phyloP scores from a whole-genome alignment of 64 coral and sea anemone species.

The Montipora efflorescens region DNA sequence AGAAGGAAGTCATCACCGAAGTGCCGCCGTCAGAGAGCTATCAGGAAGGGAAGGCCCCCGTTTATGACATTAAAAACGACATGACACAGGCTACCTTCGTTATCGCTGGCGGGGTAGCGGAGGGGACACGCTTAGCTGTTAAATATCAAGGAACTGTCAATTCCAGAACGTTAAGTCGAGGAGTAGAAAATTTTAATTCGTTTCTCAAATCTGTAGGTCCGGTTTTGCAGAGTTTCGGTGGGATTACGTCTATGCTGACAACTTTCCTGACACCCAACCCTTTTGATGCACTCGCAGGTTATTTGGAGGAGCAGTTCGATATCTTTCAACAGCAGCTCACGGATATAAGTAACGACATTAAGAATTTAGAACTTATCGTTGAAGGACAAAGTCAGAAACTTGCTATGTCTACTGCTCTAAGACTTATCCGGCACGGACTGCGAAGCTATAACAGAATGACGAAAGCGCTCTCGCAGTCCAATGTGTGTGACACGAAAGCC shows the following conservation, averaged over 20 bases:
- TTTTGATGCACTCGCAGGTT: slow-evolving; percentile 17
- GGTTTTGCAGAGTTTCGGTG: slow-evolving; percentile 28
- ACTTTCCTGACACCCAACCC: slow-evolving; percentile 54
- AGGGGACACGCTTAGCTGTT: neutral
- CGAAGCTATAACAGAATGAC: slow-evolving; percentile 14
- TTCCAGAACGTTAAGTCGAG: neutral
- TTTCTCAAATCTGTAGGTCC: slow-evolving; percentile 16
- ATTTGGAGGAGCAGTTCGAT: slow-evolving; percentile 28
- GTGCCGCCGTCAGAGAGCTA: neutral
- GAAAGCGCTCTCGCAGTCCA: neutral
- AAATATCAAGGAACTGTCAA: neutral
- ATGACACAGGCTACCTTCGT: slow-evolving; percentile 5
- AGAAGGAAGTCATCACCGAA: neutral
- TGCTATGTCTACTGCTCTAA: neutral
- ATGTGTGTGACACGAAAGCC: neutral
- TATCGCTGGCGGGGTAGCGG: slow-evolving; percentile 19
- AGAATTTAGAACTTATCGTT: neutral
- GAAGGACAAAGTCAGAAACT: neutral
- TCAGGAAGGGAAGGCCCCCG: slow-evolving; percentile 3
- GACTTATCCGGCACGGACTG: neutral
- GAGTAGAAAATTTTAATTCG: neutral
- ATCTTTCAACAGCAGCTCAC: slow-evolving; percentile 4
- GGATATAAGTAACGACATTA: neutral
- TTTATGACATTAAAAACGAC: slow-evolving; percentile 34
- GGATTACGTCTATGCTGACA: slow-evolving; percentile 29